Evolutionary conservation across 2,113 vertebrate species (phyloP), one percentile per base, ranked within the genome.

Genomic region (Malaclemys terrapin): DNA sequence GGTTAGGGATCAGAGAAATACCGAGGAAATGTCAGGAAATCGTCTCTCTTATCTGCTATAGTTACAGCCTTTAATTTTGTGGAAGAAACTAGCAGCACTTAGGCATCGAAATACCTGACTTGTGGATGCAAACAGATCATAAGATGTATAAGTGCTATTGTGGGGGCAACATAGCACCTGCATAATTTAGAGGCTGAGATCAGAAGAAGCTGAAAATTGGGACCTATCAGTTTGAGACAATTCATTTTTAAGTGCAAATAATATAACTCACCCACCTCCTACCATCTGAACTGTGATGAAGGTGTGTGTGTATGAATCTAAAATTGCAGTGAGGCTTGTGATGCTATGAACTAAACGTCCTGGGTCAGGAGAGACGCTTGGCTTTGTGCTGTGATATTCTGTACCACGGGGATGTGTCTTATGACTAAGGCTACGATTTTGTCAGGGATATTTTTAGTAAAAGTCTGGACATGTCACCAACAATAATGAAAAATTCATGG

Each of bases 101-200:
- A 10, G 42, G 38, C 38, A 45, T 45, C 38, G 81, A 35, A 2
- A 57, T 49, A 50, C 53, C 16, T 80, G 62, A 38, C 38, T 50
- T 35, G 12, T 53, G 10, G 10, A 4, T 31, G 42, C 38, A 80
- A 31, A 29, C 2, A 62, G 0, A 0, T 79, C 49, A 38, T 42
- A 45, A 83, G 50, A 27, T 50, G 35, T 52, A 47, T 52, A 69
- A 47, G 56, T 56, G 50, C 79, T 88, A 29, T 93, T 45, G 5
- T 24, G 12, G 72, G 38, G 13, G 7, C 12, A 8, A 1, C 6
- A 12, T 62, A 76, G 25, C 31, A n/a, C 38, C 56, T 14, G 42
- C 27, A 5, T 4, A 47, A 35, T 11, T 35, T 17, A 82, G 53
- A 42, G 85, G 27, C 52, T 80, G 80, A 62, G 38, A 27, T 12